Evolutionary conservation across 2,113 vertebrate species (phyloP), one percentile per base, ranked within the genome.

Genomic region (Catagonus wagneri): DNA sequence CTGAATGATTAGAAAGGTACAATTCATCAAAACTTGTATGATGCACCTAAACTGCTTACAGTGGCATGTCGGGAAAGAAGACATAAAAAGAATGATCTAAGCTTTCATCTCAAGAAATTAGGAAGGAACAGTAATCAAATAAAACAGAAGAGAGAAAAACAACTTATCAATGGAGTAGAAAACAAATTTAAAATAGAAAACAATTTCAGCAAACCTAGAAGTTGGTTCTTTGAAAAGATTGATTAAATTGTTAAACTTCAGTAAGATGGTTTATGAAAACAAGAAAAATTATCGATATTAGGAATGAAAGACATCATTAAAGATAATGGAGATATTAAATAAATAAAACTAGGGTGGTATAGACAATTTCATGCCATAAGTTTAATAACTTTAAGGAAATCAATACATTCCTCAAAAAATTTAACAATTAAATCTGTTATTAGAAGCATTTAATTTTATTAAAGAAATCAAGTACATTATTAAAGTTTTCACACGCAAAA

Each of bases 151-250:
- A 71, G 79, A 94, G 14, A 66, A 75, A 83, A 85, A 76, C 20
- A 85, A 85, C 8, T n/a, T 6, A 76, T 87, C 44, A 75, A 20
- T 66, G 27, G 50, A 56, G 75, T 65, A 91, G 6, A 44, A 94
- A 89, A 74, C 7, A 29, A 89, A 71, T 19, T 63, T 79, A 56
- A 1, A 23, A 32, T 23, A 65, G n/a, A 72, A 44, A 92, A 68
- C 44, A 93, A 52, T 80, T 89, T 75, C 61, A 60, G 22, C 11
- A 74, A 89, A 86, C 22, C 16, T 84, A 78, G 90, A 56, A 8
- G 6, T 81, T 90, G 2, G 15, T 83, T 94, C 13, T 87, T 83
- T 56, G 6, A 56, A 96, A 95, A 94, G n/a, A 66, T n/a, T 76
- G 80, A 32, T 91, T 68, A 66, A 81, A 83, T 20, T 54, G 60